Evolutionary conservation across 2,113 vertebrate species (phyloP).

Genomic region (Ammodytes marinus): DNA sequence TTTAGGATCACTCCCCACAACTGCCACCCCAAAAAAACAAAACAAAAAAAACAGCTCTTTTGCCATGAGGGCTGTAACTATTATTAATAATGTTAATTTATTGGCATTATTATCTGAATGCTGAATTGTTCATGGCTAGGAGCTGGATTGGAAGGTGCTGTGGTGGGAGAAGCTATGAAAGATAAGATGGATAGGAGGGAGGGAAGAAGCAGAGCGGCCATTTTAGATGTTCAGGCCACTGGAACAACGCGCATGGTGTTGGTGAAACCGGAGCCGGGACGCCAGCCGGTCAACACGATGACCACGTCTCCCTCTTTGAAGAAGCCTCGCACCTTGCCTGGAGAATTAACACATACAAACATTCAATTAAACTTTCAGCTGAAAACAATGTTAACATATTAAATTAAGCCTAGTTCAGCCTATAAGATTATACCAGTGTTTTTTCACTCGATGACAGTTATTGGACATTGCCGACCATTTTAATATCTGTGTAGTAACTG

Average conservation of each 20-base stretch:
- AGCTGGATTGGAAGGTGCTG: constrained; percentile 28
- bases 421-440: no score
- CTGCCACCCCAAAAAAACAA: not conserved
- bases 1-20: constrained; percentile 2
- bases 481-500: no score
- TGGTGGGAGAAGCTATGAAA: constrained; percentile 36
- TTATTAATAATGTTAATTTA: not conserved
- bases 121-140: constrained; percentile 29
- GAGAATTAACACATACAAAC: not conserved
- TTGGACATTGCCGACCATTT: no score
- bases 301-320: constrained; percentile 94
- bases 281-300: constrained; percentile 96
- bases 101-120: constrained; percentile 31
- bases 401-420: no score
- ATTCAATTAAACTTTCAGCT: not conserved
- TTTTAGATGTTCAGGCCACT: constrained; percentile 83
- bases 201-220: constrained; percentile 21
- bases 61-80: not conserved
- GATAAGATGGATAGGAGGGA: constrained; percentile 26
- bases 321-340: constrained; percentile 96
- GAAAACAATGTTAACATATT: no score
- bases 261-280: constrained; percentile 96
- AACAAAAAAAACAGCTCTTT: constrained; percentile 2
- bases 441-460: no score
- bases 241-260: constrained; percentile 99